These are phyloP conservation scores for Chondrosia reniformis DNA, from an alignment of 37 sponge, comb jelly and placozoan species.

Conservation along the genomic window DNA sequence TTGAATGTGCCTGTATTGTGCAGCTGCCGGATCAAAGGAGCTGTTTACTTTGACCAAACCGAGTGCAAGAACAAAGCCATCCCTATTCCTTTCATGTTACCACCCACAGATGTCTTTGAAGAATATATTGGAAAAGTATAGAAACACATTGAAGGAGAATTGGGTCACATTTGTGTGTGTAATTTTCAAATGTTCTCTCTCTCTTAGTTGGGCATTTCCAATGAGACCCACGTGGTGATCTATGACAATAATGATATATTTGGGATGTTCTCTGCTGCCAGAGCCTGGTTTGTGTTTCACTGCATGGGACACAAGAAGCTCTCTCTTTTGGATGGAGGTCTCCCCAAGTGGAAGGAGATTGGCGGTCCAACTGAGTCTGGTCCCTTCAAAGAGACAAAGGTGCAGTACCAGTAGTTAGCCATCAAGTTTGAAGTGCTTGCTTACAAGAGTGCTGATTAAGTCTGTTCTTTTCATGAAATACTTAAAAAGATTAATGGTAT, in stretches of 20 bases:
- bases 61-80: slow-evolving; percentile 20
- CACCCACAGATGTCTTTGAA: slow-evolving; percentile 47
- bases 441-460: too few species aligned
- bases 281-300: slow-evolving; percentile 68
- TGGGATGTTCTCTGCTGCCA: slow-evolving; percentile 67
- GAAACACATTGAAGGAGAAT: background rate
- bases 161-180: background rate
- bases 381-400: background rate
- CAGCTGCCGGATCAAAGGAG: slow-evolving; percentile 52
- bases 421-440: too few species aligned
- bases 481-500: too few species aligned
- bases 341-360: slow-evolving; percentile 58
- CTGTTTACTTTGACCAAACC: slow-evolving; percentile 43
- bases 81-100: slow-evolving; percentile 47
- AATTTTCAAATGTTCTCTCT: background rate
- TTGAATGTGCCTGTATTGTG: background rate
- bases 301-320: slow-evolving; percentile 72
- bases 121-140: slow-evolving; percentile 9
- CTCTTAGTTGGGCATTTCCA: slow-evolving; percentile 59
- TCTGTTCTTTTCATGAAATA: too few species aligned
- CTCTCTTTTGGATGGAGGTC: slow-evolving; percentile 75
- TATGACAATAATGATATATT: slow-evolving; percentile 75
- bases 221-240: slow-evolving; percentile 63
- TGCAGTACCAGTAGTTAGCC: too few species aligned
- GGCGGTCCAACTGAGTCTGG: slow-evolving; percentile 46